Base-by-base conservation (phyloP, 2,797 vertebrate species). In the Xiphophorus birchmanni region DNA sequence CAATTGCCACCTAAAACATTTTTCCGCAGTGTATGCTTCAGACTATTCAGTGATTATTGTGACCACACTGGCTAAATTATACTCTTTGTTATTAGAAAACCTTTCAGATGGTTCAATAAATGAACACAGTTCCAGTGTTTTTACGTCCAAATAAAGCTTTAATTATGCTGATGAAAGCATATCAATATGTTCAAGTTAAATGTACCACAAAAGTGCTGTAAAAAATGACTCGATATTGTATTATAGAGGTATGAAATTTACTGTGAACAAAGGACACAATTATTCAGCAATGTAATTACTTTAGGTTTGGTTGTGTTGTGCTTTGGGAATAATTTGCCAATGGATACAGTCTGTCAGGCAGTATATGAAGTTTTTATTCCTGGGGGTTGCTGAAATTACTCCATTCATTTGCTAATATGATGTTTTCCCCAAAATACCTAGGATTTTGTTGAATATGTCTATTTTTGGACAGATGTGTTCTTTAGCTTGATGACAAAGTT, bases 191-290 rank as follows among this genome's bases (percentile, higher is more conserved):
- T 79, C 29, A 71, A 44, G 40, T n/a, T 44, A 75, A 87, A 83
- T 0, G 1, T 26, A 35, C 40, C 78, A 60, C 86, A 42, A 79
- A 87, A 81, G 69, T 75, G 35, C 45, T 18, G 29, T 37, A 37
- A 35, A 67, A 73, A 6, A 74, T 21, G 12, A 78, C 84, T 88
- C 54, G 1, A 89, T 84, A 58, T 80, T 1, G 9, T 76, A 84
- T 80, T 78, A 42, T 72, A 76, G 48, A 73, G 42, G 73, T 75
- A 63, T 87, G 56, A 86, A 75, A 83, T 80, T 74, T 77, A 78
- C 75, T 78, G 63, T 84, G 42, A 87, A 86, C 4, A n/a, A 77
- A 86, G 80, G 73, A 65, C 78, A 83, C 79, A 76, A 83, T 84
- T 12, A 82, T 76, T 84, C 32, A 86, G 37, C 45, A 67, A 0